phyloP scores from a whole-genome alignment of 2,888 invertebrate genomes.

The Adela reaumurella region DNA sequence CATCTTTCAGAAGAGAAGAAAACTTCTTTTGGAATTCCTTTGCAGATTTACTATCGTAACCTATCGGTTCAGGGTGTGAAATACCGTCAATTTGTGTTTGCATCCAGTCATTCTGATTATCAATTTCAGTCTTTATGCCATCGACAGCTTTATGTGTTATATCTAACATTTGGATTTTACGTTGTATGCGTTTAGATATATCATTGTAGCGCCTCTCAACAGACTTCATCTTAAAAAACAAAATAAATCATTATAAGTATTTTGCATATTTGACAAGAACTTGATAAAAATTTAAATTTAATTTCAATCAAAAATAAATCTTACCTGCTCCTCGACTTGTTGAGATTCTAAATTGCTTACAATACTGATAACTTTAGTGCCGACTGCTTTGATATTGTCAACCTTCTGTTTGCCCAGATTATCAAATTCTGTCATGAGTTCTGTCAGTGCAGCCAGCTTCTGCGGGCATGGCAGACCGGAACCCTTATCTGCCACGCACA shows the following conservation, averaged over 20 bases:
- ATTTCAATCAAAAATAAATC: slow-evolving; percentile 14
- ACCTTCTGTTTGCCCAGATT: slow-evolving; percentile 68
- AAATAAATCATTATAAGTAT: slow-evolving; percentile 5
- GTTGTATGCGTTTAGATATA: slow-evolving; percentile 76
- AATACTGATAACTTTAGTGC: slow-evolving; percentile 69
- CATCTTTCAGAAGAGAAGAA: slow-evolving; percentile 75
- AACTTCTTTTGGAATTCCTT: slow-evolving; percentile 70
- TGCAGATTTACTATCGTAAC: slow-evolving; percentile 73
- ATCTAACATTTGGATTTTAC: slow-evolving; percentile 79
- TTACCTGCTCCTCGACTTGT: slow-evolving; percentile 82
- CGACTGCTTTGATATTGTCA: slow-evolving; percentile 66
- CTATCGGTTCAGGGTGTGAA: slow-evolving; percentile 64
- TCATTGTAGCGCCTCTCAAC: slow-evolving; percentile 82
- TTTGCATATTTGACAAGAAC: background rate
- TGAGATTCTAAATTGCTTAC: slow-evolving; percentile 86
- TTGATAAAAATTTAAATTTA: background rate
- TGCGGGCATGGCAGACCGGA: slow-evolving; percentile 78
- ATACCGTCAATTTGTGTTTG: slow-evolving; percentile 67
- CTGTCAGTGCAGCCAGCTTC: slow-evolving; percentile 71
- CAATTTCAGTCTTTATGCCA: slow-evolving; percentile 75
- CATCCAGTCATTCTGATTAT: slow-evolving; percentile 76
- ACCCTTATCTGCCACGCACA: slow-evolving; percentile 81
- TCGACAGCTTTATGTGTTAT: slow-evolving; percentile 81
- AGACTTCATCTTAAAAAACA: slow-evolving; percentile 63
- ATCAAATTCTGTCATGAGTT: slow-evolving; percentile 71